Conservation (phyloP, 2,797 vertebrate species). For the Semaprochilodus insignis region DNA sequence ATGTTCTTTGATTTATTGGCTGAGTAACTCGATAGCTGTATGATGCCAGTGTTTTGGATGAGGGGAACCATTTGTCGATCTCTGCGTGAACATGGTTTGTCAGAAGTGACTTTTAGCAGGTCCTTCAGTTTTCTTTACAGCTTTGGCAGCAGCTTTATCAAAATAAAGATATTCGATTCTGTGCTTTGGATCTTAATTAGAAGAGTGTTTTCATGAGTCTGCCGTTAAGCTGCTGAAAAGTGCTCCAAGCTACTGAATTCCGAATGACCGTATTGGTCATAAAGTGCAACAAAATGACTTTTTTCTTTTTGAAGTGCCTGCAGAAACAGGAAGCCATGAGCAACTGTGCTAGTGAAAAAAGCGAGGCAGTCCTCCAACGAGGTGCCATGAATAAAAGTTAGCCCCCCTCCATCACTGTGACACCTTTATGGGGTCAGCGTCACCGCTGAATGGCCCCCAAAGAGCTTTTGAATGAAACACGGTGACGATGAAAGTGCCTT, state of each 20-base stretch:
- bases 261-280: slow-evolving; percentile 27
- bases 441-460: slow-evolving; percentile 27
- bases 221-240: slow-evolving; percentile 21
- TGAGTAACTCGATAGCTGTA: slow-evolving; percentile 48
- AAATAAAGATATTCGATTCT: slow-evolving; percentile 16
- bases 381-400: slow-evolving; percentile 42
- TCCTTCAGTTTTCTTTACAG: slow-evolving; percentile 49
- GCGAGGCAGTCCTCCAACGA: slow-evolving; percentile 23
- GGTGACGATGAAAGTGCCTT: slow-evolving; percentile 11
- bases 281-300: slow-evolving; percentile 20
- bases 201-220: slow-evolving; percentile 25
- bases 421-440: slow-evolving; percentile 53
- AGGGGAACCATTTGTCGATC: slow-evolving; percentile 27
- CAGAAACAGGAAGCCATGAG: slow-evolving; percentile 29
- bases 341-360: slow-evolving; percentile 22
- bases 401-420: slow-evolving; percentile 34
- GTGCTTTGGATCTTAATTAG: slow-evolving; percentile 21
- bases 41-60: slow-evolving; percentile 38
- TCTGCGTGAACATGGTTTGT: slow-evolving; percentile 34
- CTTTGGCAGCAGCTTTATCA: slow-evolving; percentile 32
- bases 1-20: slow-evolving; percentile 58
- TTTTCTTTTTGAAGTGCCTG: slow-evolving; percentile 21
- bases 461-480: slow-evolving; percentile 40
- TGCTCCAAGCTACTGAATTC: neutral
- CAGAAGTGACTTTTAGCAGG: slow-evolving; percentile 47